phyloP scores from a whole-genome alignment of 2,888 invertebrate genomes.

The Heteropelma amictum region DNA sequence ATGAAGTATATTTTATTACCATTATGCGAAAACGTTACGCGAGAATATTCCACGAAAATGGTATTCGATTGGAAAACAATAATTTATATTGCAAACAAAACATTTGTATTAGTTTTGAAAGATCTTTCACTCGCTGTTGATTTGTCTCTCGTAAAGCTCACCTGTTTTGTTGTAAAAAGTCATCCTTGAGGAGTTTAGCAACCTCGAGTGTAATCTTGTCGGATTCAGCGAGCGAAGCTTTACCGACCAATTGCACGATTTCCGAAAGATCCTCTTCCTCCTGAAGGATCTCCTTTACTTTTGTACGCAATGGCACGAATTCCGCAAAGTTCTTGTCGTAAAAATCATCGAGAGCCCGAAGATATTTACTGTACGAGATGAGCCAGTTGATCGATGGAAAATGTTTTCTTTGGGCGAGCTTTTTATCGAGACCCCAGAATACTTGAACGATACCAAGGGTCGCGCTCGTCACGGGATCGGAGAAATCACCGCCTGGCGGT shows the following conservation, averaged over 20 bases:
- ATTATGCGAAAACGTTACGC: too few species aligned
- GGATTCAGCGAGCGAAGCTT: conserved; percentile 98
- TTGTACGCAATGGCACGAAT: conserved; percentile 97
- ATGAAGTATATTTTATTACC: too few species aligned
- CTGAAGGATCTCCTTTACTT: conserved; percentile 96
- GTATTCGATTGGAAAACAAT: too few species aligned
- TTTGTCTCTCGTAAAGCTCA: conserved; percentile 68
- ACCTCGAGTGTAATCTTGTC: conserved; percentile 99
- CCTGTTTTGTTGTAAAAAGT: conserved; percentile 99
- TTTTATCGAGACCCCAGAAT: conserved; percentile 99
- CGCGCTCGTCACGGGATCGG: conserved; percentile 99
- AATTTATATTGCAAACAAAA: too few species aligned
- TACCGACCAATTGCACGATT: conserved; percentile 99
- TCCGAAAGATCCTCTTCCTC: conserved; percentile 99
- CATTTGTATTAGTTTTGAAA: neutral
- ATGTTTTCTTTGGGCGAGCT: conserved; percentile 98
- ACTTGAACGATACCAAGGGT: conserved; percentile 99
- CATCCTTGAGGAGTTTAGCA: conserved; percentile 98
- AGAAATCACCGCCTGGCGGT: conserved; percentile 99
- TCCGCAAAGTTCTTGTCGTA: conserved; percentile 99
- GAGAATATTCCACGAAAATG: too few species aligned
- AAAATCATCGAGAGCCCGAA: conserved; percentile 98
- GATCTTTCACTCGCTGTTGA: neutral
- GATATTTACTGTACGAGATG: conserved; percentile 98
- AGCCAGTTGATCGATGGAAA: conserved; percentile 99